Base-by-base conservation (phyloP, 1,140 invertebrate genomes). In the Amyelois transitella region DNA sequence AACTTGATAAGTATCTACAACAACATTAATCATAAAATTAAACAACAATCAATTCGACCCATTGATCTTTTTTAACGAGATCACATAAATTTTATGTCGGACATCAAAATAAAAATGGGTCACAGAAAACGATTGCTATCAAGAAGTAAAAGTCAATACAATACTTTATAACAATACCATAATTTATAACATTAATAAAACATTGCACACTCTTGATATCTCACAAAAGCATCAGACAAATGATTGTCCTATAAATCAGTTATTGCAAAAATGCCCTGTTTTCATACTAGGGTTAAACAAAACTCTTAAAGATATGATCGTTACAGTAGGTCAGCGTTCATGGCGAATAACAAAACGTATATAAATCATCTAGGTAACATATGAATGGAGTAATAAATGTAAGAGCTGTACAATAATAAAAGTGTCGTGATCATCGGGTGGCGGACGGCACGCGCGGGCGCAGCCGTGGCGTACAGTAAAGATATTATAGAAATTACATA, bases 301-400 rank as follows among this genome's bases (percentile, higher is more conserved):
- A 56, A 62, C 49, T 64, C 24, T 60, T 32, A 32, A 50, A 51
- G 53, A 66, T 58, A 67, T 53, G 52, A 66, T 66, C 62, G 53
- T 43, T 55, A 53, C 51, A 69, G 60, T 68, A 54, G 66, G 64
- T 72, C 66, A 72, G 47, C 55, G 62, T 60, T 68, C 58, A 64
- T 62, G 60, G 64, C 60, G 55, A 62, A 60, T 69, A 72, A 79
- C 75, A 75, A 74, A 66, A 62, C 54, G 43, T 61, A 69, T 60
- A 80, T 81, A 78, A 84, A 80, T 81, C 75, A 81, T 80, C 65
- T 55, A 59, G 75, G 72, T 69, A 75, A 75, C 69, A 66, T 70
- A 80, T 76, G 66, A 70, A 68, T 72, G 65, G 55, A 65, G 61
- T 72, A 68, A 69, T 72, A 73, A 69, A 74, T 73, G 66, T 71